phyloP scores from a whole-genome alignment of 2,888 invertebrate species.

The Protophormia terraenovae region DNA sequence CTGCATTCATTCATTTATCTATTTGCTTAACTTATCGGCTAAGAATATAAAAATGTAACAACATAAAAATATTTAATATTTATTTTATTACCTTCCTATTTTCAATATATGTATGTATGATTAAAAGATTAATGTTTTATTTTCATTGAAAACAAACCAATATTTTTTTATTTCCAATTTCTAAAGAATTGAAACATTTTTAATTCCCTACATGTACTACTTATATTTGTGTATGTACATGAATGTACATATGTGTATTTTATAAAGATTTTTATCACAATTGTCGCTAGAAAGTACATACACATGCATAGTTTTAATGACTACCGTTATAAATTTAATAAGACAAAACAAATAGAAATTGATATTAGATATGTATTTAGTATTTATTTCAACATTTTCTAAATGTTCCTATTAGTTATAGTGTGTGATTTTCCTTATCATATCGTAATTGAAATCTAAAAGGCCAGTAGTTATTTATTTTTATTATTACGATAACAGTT shows the following conservation, averaged over 20 bases:
- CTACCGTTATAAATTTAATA: constrained; percentile 30
- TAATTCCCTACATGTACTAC: no score
- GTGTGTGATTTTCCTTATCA: background rate
- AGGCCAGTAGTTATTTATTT: background rate
- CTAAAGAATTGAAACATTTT: no score
- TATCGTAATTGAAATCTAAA: constrained; percentile 34
- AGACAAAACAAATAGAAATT: constrained; percentile 1
- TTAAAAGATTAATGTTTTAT: background rate
- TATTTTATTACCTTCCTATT: background rate
- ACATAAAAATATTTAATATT: background rate
- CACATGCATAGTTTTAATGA: background rate
- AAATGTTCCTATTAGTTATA: background rate
- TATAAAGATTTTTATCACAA: constrained; percentile 28
- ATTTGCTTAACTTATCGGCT: constrained; percentile 51
- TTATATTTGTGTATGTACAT: no score
- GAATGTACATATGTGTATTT: no score
- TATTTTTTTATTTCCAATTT: no score
- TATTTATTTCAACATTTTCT: background rate
- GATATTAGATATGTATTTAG: background rate
- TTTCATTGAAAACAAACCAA: no score
- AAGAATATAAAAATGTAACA: constrained; percentile 18
- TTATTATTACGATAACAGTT: background rate
- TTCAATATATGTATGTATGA: background rate
- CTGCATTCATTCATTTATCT: constrained; percentile 16
- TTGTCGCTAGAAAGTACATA: background rate